Evolutionary conservation across 2,113 vertebrate species (phyloP).

Genomic region (Peromyscus maniculatus): DNA sequence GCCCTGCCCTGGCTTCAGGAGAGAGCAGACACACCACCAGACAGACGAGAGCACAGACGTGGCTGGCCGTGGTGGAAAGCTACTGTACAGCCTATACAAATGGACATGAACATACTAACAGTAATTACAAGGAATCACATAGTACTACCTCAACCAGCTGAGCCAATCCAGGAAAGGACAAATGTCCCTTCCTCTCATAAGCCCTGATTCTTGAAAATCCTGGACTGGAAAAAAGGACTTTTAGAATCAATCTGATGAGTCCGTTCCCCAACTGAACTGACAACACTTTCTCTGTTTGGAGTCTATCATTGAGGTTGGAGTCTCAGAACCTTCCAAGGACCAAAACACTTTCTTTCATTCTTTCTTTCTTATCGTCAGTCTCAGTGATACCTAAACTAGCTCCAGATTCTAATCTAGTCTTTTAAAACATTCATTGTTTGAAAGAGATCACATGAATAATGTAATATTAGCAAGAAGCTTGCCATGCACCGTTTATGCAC

Average conservation of each 20-base stretch:
- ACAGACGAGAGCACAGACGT: not conserved
- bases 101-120: not conserved
- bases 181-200: slow-evolving; percentile 3
- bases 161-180: not conserved
- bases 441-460: slow-evolving; percentile 3
- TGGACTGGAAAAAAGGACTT: slow-evolving; percentile 45
- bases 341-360: not conserved
- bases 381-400: not conserved
- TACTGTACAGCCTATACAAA: not conserved
- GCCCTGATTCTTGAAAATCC: slow-evolving; percentile 18
- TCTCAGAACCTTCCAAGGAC: not conserved
- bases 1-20: not conserved
- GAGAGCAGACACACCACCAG: not conserved
- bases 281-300: not conserved
- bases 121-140: slow-evolving; percentile 13
- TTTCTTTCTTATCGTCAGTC: slow-evolving; percentile 12
- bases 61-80: not conserved
- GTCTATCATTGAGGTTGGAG: slow-evolving; percentile 1
- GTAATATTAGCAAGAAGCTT: not conserved
- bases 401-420: slow-evolving; percentile 35
- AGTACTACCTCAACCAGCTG: slow-evolving; percentile 33
- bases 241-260: slow-evolving; percentile 13
- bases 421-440: not conserved
- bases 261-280: slow-evolving; percentile 15
- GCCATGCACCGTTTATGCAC: not conserved